These are phyloP conservation scores for Eledona agricola DNA, from an alignment of 2,888 invertebrate species.

Conservation along the genomic window DNA sequence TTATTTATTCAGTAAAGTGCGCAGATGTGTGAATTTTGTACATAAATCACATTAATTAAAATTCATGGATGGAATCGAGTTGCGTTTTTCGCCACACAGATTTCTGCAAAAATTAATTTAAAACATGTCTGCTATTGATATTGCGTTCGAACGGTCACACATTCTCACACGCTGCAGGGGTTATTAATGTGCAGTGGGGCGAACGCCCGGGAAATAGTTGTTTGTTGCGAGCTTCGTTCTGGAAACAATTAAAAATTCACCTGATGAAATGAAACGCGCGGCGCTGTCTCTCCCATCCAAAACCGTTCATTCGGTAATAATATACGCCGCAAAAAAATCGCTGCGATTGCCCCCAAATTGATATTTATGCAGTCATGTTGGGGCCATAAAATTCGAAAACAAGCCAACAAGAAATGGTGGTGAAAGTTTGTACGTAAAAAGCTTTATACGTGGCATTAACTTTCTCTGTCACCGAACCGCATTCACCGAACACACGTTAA, in stretches of 20 bases:
- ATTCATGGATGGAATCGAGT: conserved; percentile 25
- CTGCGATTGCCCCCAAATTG: too few relatives aligned
- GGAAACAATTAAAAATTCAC: conserved; percentile 14
- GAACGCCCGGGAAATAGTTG: conserved; percentile 22
- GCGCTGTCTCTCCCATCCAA: too few relatives aligned
- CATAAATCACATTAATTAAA: conserved; percentile 35
- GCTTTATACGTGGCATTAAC: too few relatives aligned
- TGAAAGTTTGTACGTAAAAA: too few relatives aligned
- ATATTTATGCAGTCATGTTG: too few relatives aligned
- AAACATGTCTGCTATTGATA: conserved; percentile 32
- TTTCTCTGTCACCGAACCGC: too few relatives aligned
- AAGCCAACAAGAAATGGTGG: too few relatives aligned
- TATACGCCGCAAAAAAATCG: too few relatives aligned
- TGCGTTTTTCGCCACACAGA: conserved; percentile 16
- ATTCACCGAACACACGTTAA: too few relatives aligned
- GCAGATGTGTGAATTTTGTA: conserved; percentile 30
- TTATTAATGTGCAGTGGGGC: conserved; percentile 17
- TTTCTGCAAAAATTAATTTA: conserved; percentile 29
- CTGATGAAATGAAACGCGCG: conserved; percentile 6
- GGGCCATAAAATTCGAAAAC: too few relatives aligned
- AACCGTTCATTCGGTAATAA: too few relatives aligned
- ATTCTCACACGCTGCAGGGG: conserved; percentile 17
- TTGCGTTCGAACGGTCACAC: conserved; percentile 18
- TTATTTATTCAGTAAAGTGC: conserved; percentile 33
- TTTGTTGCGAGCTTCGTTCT: conserved; percentile 2